These are phyloP conservation scores for Charanyca ferruginea DNA, from an alignment of 2,888 invertebrate genomes.

Conservation along the genomic window DNA sequence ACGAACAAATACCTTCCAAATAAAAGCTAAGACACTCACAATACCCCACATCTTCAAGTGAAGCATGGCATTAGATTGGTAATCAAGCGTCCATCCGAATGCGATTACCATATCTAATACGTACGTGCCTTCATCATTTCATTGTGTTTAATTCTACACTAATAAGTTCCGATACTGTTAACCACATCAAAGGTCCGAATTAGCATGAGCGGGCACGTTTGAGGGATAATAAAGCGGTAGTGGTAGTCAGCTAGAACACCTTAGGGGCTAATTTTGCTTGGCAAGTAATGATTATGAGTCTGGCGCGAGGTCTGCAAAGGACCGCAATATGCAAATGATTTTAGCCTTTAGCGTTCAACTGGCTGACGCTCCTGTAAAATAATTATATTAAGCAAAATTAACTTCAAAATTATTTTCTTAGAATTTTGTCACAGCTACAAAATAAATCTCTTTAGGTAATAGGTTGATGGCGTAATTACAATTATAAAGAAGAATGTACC, in stretches of 20 bases:
- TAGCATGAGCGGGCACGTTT: slow-evolving; percentile 87
- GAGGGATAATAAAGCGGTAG: slow-evolving; percentile 87
- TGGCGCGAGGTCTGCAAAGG: slow-evolving; percentile 75
- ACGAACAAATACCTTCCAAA: slow-evolving; percentile 13
- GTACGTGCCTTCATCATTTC: slow-evolving; percentile 56
- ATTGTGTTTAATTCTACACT: slow-evolving; percentile 67
- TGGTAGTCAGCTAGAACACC: slow-evolving; percentile 86
- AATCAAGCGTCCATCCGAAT: slow-evolving; percentile 41
- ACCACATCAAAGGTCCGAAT: slow-evolving; percentile 88
- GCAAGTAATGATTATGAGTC: slow-evolving; percentile 88
- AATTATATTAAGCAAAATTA: slow-evolving; percentile 51
- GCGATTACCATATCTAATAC: slow-evolving; percentile 64
- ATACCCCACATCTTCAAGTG: slow-evolving; percentile 48
- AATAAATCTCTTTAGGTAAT: slow-evolving; percentile 20
- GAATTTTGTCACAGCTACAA: slow-evolving; percentile 26
- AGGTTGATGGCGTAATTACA: slow-evolving; percentile 5
- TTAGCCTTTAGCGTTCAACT: slow-evolving; percentile 82
- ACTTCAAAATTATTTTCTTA: slow-evolving; percentile 44
- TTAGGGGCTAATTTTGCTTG: slow-evolving; percentile 89
- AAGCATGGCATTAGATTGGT: slow-evolving; percentile 46
- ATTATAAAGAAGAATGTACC: background rate
- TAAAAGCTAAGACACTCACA: slow-evolving; percentile 9
- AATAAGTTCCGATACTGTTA: slow-evolving; percentile 74
- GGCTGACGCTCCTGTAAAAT: slow-evolving; percentile 60
- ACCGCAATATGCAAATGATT: slow-evolving; percentile 89